Conservation (phyloP, 2,797 vertebrate species). For the Anisognathus igniventris region DNA sequence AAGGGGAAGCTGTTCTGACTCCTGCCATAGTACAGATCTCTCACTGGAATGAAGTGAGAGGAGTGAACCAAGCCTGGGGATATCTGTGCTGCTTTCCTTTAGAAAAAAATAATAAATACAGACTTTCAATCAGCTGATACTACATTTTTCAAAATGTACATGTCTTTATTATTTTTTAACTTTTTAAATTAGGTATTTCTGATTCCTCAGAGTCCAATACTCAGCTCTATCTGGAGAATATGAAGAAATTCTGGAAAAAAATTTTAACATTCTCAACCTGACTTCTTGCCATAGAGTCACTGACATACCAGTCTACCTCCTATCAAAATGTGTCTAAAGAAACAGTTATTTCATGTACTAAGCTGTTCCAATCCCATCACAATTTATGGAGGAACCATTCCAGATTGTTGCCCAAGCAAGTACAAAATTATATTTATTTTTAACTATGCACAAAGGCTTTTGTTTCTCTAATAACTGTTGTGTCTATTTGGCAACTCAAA, state of each 20-base stretch:
- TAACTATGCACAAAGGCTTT: background rate
- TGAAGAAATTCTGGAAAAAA: background rate
- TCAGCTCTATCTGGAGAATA: background rate
- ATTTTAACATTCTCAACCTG: background rate
- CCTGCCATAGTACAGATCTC: accelerated
- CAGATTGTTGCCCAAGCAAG: background rate
- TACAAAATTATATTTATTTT: background rate
- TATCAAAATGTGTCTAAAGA: background rate
- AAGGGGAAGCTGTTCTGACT: background rate
- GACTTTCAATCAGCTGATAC: background rate
- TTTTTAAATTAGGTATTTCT: background rate
- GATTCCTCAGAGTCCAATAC: background rate
- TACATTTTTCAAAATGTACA: accelerated
- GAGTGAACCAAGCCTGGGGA: background rate
- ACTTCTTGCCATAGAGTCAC: background rate
- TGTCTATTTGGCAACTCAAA: background rate
- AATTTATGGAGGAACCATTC: background rate
- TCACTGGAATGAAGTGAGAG: background rate
- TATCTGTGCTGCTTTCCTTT: background rate
- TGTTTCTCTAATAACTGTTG: background rate
- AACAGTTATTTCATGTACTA: background rate
- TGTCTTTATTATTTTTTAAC: background rate
- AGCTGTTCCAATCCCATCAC: background rate
- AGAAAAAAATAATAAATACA: background rate
- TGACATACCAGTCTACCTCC: background rate